phyloP scores from a whole-genome alignment of 2,113 vertebrate genomes.

The Dunckerocampus dactyliophorus region DNA sequence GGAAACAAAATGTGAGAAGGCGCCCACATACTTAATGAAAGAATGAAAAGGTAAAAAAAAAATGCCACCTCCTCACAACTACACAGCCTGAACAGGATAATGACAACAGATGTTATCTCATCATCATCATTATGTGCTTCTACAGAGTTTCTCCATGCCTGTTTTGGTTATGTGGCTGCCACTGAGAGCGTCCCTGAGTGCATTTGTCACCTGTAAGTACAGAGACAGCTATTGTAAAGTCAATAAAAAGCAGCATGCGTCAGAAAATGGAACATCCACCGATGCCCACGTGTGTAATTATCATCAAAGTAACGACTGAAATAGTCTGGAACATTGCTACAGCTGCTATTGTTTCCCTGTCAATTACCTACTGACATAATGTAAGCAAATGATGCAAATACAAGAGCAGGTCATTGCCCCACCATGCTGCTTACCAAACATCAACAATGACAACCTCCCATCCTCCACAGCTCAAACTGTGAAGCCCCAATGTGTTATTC shows the following conservation, averaged over 20 bases:
- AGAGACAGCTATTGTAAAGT: neutral
- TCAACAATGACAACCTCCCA: constrained; percentile 23
- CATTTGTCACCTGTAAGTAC: neutral
- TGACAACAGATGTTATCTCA: constrained; percentile 1
- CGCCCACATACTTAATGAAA: constrained; percentile 6
- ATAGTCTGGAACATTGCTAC: constrained; percentile 34
- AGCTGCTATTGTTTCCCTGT: constrained; percentile 33
- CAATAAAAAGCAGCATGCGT: constrained; percentile 19
- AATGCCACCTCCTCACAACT: neutral
- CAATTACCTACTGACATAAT: constrained; percentile 34
- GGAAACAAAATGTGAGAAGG: constrained; percentile 14
- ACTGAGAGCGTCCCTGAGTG: neutral
- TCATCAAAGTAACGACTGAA: constrained; percentile 18
- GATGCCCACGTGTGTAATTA: constrained; percentile 15
- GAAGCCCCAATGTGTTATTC: constrained; percentile 23
- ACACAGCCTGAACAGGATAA: constrained; percentile 4
- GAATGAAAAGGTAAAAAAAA: constrained; percentile 10
- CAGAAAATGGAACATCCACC: constrained; percentile 7
- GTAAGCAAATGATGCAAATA: constrained; percentile 16
- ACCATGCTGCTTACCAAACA: constrained; percentile 20
- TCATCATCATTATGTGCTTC: neutral
- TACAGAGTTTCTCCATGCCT: neutral
- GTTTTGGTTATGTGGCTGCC: neutral
- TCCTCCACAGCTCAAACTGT: constrained; percentile 22
- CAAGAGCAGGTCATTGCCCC: constrained; percentile 11